Percentiles rank a stretch among this genome's conserved stretches.
phyloP scores from a whole-genome alignment of 2,888 invertebrate genomes.

The Alentia gelatinosa region DNA sequence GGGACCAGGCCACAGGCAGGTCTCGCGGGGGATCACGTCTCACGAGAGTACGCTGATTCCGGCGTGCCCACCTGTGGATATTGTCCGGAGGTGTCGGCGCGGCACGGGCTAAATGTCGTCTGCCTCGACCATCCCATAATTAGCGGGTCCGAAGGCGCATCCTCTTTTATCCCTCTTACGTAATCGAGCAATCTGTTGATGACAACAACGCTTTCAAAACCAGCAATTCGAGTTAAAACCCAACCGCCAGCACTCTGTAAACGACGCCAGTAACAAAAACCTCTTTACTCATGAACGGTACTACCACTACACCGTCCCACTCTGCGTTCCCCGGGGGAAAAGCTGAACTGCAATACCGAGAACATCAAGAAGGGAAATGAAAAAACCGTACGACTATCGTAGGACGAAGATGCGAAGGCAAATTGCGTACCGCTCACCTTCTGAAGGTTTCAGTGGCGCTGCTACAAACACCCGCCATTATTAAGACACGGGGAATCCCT shows the following conservation, averaged over 20 bases:
- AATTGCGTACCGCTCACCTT: too few relatives aligned
- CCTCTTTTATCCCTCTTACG: neutral
- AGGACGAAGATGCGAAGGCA: too few relatives aligned
- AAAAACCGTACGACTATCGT: too few relatives aligned
- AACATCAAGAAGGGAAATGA: too few relatives aligned
- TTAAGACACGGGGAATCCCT: neutral
- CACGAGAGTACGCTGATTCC: neutral
- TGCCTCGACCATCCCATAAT: neutral
- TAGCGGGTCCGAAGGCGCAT: neutral
- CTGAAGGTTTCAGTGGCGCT: too few relatives aligned
- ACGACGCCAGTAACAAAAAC: too few relatives aligned
- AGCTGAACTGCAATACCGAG: too few relatives aligned
- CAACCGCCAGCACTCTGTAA: conserved; percentile 6
- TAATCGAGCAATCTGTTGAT: neutral
- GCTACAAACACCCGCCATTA: neutral
- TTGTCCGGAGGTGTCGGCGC: neutral
- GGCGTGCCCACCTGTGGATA: conserved; percentile 20
- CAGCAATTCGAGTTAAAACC: neutral
- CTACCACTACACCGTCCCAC: too few relatives aligned
- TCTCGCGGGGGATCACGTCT: neutral
- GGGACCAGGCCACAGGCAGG: neutral
- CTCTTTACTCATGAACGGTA: too few relatives aligned
- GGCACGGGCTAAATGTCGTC: neutral
- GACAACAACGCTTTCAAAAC: conserved; percentile 10
- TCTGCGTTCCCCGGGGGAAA: too few relatives aligned